These are phyloP conservation scores for Parauchenoglanis ngamensis DNA, from an alignment of 2,797 vertebrate species.

Conservation along the genomic window DNA sequence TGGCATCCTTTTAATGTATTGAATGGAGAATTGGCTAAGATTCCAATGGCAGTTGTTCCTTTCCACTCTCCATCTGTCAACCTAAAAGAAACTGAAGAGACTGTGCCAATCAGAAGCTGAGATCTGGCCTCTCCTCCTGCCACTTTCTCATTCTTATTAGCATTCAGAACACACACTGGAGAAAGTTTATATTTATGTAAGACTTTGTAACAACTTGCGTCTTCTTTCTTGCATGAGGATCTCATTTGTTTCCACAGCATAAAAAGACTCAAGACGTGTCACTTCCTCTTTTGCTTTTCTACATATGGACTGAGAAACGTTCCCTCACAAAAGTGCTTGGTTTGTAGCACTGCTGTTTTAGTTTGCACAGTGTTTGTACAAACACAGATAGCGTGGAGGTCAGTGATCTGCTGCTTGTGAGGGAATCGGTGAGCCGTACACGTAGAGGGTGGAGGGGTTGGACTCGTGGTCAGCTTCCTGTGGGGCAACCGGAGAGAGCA, in stretches of 20 bases:
- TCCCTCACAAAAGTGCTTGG: constrained; percentile 4
- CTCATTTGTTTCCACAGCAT: constrained; percentile 70
- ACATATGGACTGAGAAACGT: background rate
- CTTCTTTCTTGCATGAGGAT: constrained; percentile 67
- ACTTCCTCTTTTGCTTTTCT: constrained; percentile 1
- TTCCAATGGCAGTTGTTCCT: constrained; percentile 58
- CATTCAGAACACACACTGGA: constrained; percentile 62
- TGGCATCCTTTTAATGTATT: constrained; percentile 52
- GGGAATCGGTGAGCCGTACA: constrained; percentile 1
- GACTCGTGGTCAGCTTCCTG: constrained; percentile 56
- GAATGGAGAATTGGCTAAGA: constrained; percentile 58
- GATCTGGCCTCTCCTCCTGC: constrained; percentile 58
- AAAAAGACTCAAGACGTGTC: constrained; percentile 45
- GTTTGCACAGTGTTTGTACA: constrained; percentile 34
- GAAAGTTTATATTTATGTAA: constrained; percentile 65
- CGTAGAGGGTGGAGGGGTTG: constrained; percentile 25
- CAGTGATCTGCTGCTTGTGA: constrained; percentile 3
- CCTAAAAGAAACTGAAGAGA: constrained; percentile 59
- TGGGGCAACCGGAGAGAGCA: constrained; percentile 48
- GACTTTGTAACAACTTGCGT: constrained; percentile 64
- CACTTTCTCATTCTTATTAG: constrained; percentile 63
- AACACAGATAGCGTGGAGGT: constrained; percentile 32
- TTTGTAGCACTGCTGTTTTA: background rate
- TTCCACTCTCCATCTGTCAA: constrained; percentile 56
- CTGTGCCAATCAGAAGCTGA: constrained; percentile 58